Base-by-base conservation (phyloP, 2,797 vertebrate species). In the Rallus crepitans region DNA sequence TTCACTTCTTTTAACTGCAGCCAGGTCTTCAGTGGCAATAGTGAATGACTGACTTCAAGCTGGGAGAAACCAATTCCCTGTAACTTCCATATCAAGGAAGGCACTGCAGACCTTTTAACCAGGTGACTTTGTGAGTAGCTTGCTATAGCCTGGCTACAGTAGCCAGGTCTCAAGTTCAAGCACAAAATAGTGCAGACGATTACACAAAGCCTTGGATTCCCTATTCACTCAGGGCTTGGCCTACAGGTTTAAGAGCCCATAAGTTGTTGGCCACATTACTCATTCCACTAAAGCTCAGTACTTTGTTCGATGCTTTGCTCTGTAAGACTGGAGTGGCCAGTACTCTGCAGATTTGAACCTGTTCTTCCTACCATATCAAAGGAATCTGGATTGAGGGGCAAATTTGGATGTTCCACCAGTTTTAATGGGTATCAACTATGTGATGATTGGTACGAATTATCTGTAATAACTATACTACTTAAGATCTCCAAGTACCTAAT, bases 351-450 rank as follows among this genome's bases (percentile, higher is more conserved):
- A 91, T 84, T 70, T 94, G 70, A 96, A 90, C 88, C 77, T 93
- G 82, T 47, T 93, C 82, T 72, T 95, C 80, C 73, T 20, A 53
- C 85, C 59, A 94, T 85, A 83, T 83, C 70, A 92, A 78, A 94
- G 59, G 25, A 71, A 30, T 57, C 61, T 75, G 65, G 45, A 52
- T 63, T 12, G 35, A 64, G 63, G 86, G 56, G 28, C 66, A 92
- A 87, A 94, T 95, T 73, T 64, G 60, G 42, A 94, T 94, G 82
- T 96, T 33, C 73, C 79, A 90, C 59, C 79, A n/a, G 87, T 90
- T 94, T 76, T 90, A 90, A 82, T 70, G 28, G 39, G 82, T 72
- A 52, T 84, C 55, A 93, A 60, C 37, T 52, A 3, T 52, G 75
- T 66, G 87, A 89, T 90, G 96, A 48, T 63, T 92, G 87, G 24